These are phyloP conservation scores for Yponomeuta plumbellus DNA, from an alignment of 2,888 invertebrate genomes.

Conservation along the genomic window DNA sequence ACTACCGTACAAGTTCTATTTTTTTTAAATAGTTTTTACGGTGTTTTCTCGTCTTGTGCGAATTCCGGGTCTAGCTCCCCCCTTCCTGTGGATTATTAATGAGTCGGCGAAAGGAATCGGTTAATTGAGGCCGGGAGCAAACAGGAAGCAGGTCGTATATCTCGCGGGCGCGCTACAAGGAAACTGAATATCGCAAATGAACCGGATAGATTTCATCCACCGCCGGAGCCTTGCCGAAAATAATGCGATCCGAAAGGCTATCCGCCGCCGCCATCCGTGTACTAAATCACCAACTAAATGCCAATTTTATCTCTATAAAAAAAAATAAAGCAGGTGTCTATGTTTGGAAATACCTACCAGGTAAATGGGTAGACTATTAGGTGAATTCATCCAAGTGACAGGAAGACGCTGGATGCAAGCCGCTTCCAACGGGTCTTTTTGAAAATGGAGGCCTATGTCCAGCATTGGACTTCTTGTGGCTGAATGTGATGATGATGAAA, in stretches of 20 bases:
- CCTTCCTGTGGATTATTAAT: background rate
- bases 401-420: too few relatives aligned
- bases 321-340: too few relatives aligned
- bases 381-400: too few relatives aligned
- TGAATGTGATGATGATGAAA: too few relatives aligned
- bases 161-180: slow-evolving; percentile 7
- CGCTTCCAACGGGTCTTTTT: too few relatives aligned
- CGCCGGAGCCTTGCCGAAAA: background rate
- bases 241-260: background rate
- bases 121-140: slow-evolving; percentile 9
- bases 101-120: background rate
- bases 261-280: background rate
- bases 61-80: background rate
- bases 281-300: background rate
- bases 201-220: slow-evolving; percentile 4
- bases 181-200: slow-evolving; percentile 9
- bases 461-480: too few relatives aligned
- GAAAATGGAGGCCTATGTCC: too few relatives aligned
- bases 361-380: too few relatives aligned
- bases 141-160: slow-evolving; percentile 8
- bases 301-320: background rate
- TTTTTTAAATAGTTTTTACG: background rate
- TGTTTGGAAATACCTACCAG: too few relatives aligned
- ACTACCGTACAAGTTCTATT: too few relatives aligned
- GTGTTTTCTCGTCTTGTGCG: background rate